A percentile compares a stretch with the other conserved stretches of the same genome.
Conservation (phyloP, 2,113 vertebrate species). For the Hemibates koningsi region DNA sequence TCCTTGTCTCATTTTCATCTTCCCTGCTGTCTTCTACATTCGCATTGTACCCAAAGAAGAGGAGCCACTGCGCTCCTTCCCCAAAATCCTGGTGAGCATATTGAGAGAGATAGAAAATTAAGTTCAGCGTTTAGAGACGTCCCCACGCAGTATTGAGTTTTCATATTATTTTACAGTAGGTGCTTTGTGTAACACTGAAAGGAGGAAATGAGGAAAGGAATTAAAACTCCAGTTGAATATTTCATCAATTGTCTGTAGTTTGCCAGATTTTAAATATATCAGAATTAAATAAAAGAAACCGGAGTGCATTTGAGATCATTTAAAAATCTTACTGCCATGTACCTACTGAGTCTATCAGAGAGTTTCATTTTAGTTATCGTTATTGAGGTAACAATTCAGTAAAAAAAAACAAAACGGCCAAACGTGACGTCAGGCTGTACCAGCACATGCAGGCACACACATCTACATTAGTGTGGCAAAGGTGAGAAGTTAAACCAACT, state of each 20-base stretch:
- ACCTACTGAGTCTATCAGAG: not conserved
- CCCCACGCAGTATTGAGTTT: not conserved
- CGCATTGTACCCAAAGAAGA: constrained; percentile 93
- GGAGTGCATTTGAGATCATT: not conserved
- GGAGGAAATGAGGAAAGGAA: not conserved
- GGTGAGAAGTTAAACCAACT: not conserved
- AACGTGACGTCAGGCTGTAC: not conserved
- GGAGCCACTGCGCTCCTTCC: constrained; percentile 81
- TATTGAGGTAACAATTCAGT: not conserved
- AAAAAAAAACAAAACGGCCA: rapidly evolving
- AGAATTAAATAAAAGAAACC: not conserved
- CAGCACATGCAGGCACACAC: not conserved
- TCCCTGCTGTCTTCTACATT: constrained; percentile 96
- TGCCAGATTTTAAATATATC: not conserved
- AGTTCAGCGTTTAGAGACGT: not conserved
- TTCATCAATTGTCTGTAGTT: not conserved
- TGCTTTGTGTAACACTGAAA: not conserved
- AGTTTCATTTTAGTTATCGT: not conserved
- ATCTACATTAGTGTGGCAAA: not conserved
- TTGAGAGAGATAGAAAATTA: not conserved
- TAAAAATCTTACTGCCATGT: not conserved
- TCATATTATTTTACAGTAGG: not conserved
- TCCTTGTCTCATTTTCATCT: constrained; percentile 98
- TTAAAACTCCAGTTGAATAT: not conserved
- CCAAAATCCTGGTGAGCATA: constrained; percentile 86